Conservation (phyloP, 2,797 vertebrate genomes). For the Chaenodraco wilsoni region DNA sequence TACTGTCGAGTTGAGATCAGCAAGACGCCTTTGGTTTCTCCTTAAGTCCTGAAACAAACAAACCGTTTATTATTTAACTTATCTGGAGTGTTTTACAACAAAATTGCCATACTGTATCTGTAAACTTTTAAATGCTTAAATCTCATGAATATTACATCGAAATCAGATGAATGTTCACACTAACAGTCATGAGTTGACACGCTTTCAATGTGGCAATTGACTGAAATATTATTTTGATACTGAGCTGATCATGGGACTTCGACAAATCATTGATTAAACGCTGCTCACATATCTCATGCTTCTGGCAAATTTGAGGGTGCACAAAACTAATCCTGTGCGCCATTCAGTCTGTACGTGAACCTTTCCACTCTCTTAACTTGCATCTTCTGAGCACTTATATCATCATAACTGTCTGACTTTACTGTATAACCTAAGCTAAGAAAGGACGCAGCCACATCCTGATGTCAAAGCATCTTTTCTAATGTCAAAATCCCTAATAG, state of each 20-base stretch:
- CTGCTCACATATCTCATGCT: neutral
- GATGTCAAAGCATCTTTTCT: too few relatives aligned
- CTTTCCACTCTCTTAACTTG: neutral
- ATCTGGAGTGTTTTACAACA: neutral
- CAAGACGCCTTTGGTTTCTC: conserved; percentile 94
- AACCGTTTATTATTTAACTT: neutral
- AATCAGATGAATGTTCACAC: neutral
- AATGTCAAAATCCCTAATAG: too few relatives aligned
- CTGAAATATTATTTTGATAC: neutral
- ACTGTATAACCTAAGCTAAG: neutral
- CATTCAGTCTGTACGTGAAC: neutral
- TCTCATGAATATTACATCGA: neutral
- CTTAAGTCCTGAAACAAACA: conserved; percentile 88
- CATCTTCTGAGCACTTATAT: neutral
- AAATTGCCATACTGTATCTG: neutral
- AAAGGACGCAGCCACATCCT: neutral
- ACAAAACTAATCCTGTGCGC: too few relatives aligned
- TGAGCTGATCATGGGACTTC: neutral
- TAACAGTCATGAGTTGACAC: neutral
- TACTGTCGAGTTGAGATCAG: conserved; percentile 93
- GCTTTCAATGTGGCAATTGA: neutral
- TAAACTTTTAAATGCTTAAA: neutral
- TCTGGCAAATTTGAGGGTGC: too few relatives aligned
- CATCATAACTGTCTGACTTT: neutral
- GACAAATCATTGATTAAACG: neutral